Conservation (phyloP, 2,113 vertebrate genomes). For the Centropus unirufus region DNA sequence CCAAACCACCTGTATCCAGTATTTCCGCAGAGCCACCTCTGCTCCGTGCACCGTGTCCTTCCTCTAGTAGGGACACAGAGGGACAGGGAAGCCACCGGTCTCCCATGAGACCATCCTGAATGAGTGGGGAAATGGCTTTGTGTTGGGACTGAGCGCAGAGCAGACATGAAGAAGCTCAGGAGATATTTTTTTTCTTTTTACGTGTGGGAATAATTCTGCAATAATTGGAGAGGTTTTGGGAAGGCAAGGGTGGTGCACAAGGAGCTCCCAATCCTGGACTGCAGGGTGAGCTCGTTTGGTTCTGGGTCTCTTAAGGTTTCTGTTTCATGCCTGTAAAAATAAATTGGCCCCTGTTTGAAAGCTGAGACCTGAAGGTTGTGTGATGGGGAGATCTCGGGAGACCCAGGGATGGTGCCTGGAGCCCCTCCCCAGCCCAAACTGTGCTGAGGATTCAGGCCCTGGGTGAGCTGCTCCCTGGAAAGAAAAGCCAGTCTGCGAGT, state of each 20-base stretch:
- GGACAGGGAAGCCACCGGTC: not conserved
- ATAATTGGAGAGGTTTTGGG: too few species aligned
- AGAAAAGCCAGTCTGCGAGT: fast-evolving
- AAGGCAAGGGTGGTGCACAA: fast-evolving
- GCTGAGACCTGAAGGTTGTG: not conserved
- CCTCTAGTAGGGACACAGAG: not conserved
- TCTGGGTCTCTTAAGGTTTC: not conserved
- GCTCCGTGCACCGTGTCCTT: not conserved
- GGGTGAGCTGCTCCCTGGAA: not conserved
- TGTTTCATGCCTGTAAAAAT: not conserved
- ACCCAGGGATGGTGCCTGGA: fast-evolving
- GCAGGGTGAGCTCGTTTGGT: fast-evolving
- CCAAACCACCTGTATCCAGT: fast-evolving
- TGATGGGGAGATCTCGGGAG: not conserved
- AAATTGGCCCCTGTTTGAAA: fast-evolving
- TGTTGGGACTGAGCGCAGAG: too few species aligned
- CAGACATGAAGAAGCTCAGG: too few species aligned
- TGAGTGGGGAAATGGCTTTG: not conserved
- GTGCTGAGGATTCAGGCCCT: fast-evolving
- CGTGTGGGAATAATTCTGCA: too few species aligned
- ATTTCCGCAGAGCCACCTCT: not conserved
- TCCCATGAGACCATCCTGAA: not conserved
- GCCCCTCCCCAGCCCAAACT: fast-evolving
- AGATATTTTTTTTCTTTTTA: too few species aligned
- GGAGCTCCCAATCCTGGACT: not conserved